Conservation (phyloP, 2,797 vertebrate genomes). For the Poeciliopsis presidionis region DNA sequence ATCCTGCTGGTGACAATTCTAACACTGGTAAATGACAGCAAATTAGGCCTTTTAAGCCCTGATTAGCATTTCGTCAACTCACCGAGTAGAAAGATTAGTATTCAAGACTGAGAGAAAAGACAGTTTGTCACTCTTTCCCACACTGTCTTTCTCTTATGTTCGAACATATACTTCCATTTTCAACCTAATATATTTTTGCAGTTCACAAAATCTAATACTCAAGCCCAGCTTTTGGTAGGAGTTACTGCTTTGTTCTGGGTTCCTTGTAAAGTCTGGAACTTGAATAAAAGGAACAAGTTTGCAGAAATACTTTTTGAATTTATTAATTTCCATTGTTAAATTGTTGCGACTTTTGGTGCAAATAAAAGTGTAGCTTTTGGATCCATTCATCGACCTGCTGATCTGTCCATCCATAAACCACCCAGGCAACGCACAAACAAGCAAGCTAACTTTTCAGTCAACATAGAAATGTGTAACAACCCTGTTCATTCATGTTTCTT, state of each 20-base stretch:
- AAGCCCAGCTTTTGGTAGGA: not conserved
- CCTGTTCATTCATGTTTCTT: slow-evolving; percentile 7
- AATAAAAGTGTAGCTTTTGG: not conserved
- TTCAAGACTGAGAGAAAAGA: slow-evolving; percentile 37
- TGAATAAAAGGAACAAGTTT: not conserved
- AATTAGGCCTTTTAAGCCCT: slow-evolving; percentile 73
- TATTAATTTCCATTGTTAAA: not conserved
- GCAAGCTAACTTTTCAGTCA: not conserved
- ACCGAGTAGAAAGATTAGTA: slow-evolving; percentile 65
- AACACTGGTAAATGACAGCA: slow-evolving; percentile 72
- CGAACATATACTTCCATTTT: slow-evolving; percentile 8
- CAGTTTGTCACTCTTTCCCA: slow-evolving; percentile 12
- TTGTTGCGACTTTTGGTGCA: not conserved
- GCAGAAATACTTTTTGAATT: not conserved
- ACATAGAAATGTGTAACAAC: not conserved
- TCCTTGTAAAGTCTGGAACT: not conserved
- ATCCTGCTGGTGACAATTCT: slow-evolving; percentile 70
- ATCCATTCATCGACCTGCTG: not conserved
- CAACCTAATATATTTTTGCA: not conserved
- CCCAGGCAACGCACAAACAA: too few relatives aligned
- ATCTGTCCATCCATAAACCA: not conserved
- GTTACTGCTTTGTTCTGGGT: slow-evolving; percentile 14
- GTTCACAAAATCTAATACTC: slow-evolving; percentile 11
- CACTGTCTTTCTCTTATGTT: slow-evolving; percentile 32
- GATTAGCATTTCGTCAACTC: slow-evolving; percentile 72